These are phyloP conservation scores for Spisula subtruncata DNA, from an alignment of 2,888 invertebrate species.

Conservation along the genomic window DNA sequence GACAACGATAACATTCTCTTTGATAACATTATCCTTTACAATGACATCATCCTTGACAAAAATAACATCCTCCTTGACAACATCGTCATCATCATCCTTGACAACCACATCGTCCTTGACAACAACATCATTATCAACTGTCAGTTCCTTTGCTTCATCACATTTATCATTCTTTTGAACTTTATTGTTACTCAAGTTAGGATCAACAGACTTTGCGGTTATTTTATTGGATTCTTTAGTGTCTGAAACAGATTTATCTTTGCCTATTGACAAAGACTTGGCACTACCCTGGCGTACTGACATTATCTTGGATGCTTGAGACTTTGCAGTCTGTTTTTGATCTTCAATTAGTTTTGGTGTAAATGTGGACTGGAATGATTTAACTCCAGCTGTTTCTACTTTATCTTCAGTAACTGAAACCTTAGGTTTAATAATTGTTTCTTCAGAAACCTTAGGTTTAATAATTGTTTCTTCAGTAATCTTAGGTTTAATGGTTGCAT, in stretches of 20 bases:
- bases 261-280: slow-evolving; percentile 33
- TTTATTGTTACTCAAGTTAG: neutral
- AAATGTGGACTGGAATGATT: slow-evolving; percentile 53
- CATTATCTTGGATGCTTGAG: slow-evolving; percentile 68
- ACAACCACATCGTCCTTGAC: neutral
- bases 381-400: slow-evolving; percentile 40
- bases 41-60: too few relatives aligned
- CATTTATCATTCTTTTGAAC: neutral
- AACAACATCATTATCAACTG: neutral
- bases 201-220: neutral
- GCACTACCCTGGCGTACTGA: slow-evolving; percentile 65
- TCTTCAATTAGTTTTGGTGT: slow-evolving; percentile 55
- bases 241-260: slow-evolving; percentile 57
- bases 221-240: slow-evolving; percentile 59
- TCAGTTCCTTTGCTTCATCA: neutral
- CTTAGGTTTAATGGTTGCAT: slow-evolving; percentile 8
- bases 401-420: slow-evolving; percentile 41
- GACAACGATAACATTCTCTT: neutral
- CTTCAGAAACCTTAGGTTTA: slow-evolving; percentile 24
- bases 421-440: neutral
- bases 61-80: too few relatives aligned
- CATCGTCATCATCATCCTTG: too few relatives aligned
- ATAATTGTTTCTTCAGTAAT: slow-evolving; percentile 39
- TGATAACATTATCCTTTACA: neutral
- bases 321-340: slow-evolving; percentile 54